Evolutionary conservation across 2,888 invertebrate genomes (phyloP).

Genomic region (Lasioglossum villosulum): DNA sequence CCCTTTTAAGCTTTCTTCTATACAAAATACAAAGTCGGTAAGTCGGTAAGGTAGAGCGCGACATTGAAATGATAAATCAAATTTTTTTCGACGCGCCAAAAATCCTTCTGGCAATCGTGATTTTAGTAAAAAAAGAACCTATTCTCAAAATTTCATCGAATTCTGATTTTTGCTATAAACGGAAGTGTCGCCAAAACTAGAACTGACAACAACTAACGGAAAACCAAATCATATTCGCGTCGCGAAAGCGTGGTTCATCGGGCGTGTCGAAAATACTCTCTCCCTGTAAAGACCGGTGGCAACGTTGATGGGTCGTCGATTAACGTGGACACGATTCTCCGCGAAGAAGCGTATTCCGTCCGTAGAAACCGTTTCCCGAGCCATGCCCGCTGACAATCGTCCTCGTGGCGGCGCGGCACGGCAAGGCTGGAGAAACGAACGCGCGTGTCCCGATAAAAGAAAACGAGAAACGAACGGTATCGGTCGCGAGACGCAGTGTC

Average conservation of each 20-base stretch:
- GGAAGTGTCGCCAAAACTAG: no score
- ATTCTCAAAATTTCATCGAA: no score
- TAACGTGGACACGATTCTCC: background rate
- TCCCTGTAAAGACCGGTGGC: background rate
- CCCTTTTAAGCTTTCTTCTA: no score
- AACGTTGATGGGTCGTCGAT: background rate
- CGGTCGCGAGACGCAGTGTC: conserved; percentile 63
- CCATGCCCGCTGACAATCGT: conserved; percentile 1
- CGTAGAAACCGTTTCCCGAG: conserved; percentile 23
- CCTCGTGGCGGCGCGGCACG: background rate
- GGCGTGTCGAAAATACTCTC: conserved; percentile 2
- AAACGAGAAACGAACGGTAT: conserved; percentile 74
- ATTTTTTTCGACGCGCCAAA: no score
- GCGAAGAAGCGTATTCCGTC: background rate
- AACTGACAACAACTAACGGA: no score
- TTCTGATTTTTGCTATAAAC: no score
- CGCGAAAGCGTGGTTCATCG: conserved; percentile 1
- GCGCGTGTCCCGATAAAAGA: conserved; percentile 59
- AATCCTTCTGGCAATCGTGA: no score
- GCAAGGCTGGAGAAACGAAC: conserved; percentile 40
- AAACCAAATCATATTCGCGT: no score
- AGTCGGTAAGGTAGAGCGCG: no score
- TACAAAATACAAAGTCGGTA: no score
- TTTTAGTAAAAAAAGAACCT: no score
- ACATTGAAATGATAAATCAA: no score